Evolutionary conservation across 1,140 invertebrate genomes (phyloP), one percentile per base, ranked within the genome.

Genomic region (Nomia melanderi): DNA sequence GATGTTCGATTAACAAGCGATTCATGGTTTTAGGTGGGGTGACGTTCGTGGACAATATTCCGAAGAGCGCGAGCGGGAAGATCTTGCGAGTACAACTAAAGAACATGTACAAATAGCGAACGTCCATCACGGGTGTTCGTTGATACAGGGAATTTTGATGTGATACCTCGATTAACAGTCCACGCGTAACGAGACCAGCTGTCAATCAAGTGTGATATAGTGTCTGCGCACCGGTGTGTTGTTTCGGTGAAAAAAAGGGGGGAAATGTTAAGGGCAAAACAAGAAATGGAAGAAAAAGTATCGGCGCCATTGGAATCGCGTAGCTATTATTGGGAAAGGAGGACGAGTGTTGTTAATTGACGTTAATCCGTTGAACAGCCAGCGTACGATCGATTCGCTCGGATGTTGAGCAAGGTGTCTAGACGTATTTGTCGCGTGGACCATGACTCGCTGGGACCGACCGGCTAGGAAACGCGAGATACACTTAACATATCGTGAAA

Each of bases 11-110:
- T 27, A 27, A 44, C 31, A n/a, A 44, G 14, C 41, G 41, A 7
- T 57, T 41, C 11, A 20, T 53, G 2, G n/a, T 63, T 67, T 82
- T 81, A 89, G 94, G 94, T 54, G 94, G 94, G 0, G 91, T 95
- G 14, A 77, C 79, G 17, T 92, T 95, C 36, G 72, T 95, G 8
- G 90, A 94, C 1, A 83, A 79, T 23, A 94, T 96, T 83, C 95
- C 95, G 0, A 95, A 95, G 88, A 95, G 93, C 88, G 76, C 94
- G 2, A 93, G 93, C 14, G 95, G 95, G 20, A 96, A 96, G 89
- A 95, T 96, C 82, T 87, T 96, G 27, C 89, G 95, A 78, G 62
- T 87, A 47, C 81, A 94, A 62, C 81, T 95, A 4, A 94, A 92
- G 79, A 84, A 85, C 29, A 23, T 77, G 3, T 86, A 71, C 31